These are phyloP conservation scores for Asteroscopus sphinx DNA, from an alignment of 2,888 invertebrate genomes.

Conservation along the genomic window DNA sequence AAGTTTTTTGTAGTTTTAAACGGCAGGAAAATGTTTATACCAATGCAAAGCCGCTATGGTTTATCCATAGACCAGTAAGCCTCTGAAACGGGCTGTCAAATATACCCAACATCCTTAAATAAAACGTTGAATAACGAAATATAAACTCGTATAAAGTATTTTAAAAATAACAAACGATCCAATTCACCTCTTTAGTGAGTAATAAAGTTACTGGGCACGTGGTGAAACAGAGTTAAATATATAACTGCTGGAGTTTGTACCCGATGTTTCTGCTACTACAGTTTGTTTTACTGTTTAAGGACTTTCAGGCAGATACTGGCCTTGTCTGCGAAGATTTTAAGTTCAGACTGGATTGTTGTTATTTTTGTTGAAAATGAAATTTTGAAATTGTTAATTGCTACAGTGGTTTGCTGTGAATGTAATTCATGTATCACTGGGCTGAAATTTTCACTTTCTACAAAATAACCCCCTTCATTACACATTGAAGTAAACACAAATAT, in stretches of 20 bases:
- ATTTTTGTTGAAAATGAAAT: constrained; percentile 26
- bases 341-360: constrained; percentile 6
- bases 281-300: constrained; percentile 6
- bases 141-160: background rate
- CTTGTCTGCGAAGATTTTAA: background rate
- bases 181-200: constrained; percentile 66
- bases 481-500: background rate
- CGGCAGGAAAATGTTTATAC: too few relatives aligned
- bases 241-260: constrained; percentile 67
- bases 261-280: constrained; percentile 34
- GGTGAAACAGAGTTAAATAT: constrained; percentile 64
- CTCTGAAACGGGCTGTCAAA: background rate
- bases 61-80: too few relatives aligned
- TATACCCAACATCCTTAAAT: background rate
- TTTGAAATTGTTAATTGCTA: constrained; percentile 23
- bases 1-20: too few relatives aligned
- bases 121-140: background rate
- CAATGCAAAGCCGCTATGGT: background rate
- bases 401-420: constrained; percentile 14
- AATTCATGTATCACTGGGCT: constrained; percentile 10
- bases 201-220: constrained; percentile 57
- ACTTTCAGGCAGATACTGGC: constrained; percentile 19
- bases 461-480: constrained; percentile 1
- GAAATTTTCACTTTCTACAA: constrained; percentile 3
- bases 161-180: constrained; percentile 60